Percentiles rank a stretch among this genome's conserved stretches.
phyloP scores from a whole-genome alignment of 2,113 vertebrate genomes.

The Eleginops maclovinus region DNA sequence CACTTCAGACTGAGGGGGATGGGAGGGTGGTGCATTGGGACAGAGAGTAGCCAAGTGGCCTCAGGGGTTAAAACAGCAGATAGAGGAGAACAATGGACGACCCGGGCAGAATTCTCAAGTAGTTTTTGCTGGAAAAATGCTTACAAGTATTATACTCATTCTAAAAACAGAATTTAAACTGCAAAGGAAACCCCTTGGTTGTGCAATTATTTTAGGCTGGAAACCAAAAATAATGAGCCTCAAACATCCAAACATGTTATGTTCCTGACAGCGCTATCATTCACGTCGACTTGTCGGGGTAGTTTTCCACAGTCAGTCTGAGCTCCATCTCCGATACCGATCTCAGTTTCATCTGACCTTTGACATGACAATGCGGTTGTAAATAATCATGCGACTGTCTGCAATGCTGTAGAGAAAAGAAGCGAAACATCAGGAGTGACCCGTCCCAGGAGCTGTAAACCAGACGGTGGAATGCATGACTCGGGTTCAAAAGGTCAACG shows the following conservation, averaged over 20 bases:
- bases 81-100: conserved; percentile 61
- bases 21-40: conserved; percentile 41
- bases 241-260: neutral
- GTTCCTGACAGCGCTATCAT: conserved; percentile 8
- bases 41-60: conserved; percentile 49
- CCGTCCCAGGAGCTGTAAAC: conserved; percentile 12
- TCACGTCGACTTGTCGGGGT: conserved; percentile 10
- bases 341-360: conserved; percentile 48
- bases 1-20: conserved; percentile 21
- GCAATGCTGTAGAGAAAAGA: neutral
- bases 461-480: conserved; percentile 35
- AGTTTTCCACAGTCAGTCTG: conserved; percentile 8
- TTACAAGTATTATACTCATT: neutral
- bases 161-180: conserved; percentile 8
- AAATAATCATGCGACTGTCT: conserved; percentile 44
- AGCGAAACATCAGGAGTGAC: conserved; percentile 10
- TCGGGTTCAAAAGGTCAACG: conserved; percentile 50
- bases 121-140: conserved; percentile 13
- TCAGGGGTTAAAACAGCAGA: conserved; percentile 66
- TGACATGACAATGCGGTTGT: conserved; percentile 35
- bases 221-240: neutral
- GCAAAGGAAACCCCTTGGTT: neutral
- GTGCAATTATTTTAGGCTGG: too few species aligned
- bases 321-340: conserved; percentile 23
- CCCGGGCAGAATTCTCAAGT: conserved; percentile 20